These are phyloP conservation scores for Actinostola sp. DNA, from an alignment of 92 coral and sea anemone species.

Conservation along the genomic window DNA sequence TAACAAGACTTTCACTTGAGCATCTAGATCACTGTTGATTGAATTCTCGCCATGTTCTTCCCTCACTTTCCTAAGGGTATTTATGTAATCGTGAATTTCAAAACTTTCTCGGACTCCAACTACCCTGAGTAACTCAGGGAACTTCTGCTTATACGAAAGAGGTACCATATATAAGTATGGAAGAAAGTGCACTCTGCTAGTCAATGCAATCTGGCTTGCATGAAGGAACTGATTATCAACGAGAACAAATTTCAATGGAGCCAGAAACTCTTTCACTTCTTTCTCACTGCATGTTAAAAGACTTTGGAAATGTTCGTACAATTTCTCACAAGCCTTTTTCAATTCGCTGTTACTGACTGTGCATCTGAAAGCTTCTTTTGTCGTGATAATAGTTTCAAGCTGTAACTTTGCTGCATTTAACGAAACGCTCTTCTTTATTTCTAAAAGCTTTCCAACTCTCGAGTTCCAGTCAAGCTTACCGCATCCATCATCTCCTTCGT, in stretches of 20 bases:
- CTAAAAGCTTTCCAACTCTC: too few relatives aligned
- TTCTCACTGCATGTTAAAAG: conserved; percentile 2
- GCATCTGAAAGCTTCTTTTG: too few relatives aligned
- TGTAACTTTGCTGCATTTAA: too few relatives aligned
- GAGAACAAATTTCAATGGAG: conserved; percentile 35
- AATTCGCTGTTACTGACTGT: too few relatives aligned
- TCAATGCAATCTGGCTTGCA: conserved; percentile 44
- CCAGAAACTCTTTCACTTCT: conserved; percentile 7
- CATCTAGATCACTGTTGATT: neutral
- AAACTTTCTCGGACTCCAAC: conserved; percentile 50
- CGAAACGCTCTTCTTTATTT: too few relatives aligned
- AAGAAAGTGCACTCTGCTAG: conserved; percentile 26
- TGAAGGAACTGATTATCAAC: conserved; percentile 20
- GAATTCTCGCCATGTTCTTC: neutral
- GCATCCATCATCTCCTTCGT: conserved; percentile 29
- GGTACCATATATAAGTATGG: conserved; percentile 58
- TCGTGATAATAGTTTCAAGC: too few relatives aligned
- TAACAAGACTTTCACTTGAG: conserved; percentile 1
- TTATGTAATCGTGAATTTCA: conserved; percentile 36
- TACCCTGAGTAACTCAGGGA: conserved; percentile 25
- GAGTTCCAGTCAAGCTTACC: neutral
- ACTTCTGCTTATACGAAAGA: too few relatives aligned
- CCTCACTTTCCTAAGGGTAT: conserved; percentile 8
- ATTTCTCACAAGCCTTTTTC: conserved; percentile 33
- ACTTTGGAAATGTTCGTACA: conserved; percentile 46